Conservation (phyloP, 2,888 invertebrate genomes). For the Autographa gamma region DNA sequence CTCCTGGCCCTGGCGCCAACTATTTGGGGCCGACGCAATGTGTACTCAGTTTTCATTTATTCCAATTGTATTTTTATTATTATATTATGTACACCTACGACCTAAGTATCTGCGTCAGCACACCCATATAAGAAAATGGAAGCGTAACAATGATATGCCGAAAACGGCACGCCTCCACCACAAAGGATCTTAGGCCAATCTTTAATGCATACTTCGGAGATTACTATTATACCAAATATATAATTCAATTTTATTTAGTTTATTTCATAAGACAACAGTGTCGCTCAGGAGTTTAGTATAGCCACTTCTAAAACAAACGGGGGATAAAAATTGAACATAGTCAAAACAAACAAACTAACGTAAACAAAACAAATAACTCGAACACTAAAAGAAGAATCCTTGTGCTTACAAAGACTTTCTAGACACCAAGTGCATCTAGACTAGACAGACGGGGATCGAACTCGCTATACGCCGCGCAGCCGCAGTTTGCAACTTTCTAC, state of each 20-base stretch:
- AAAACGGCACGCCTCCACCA: not conserved
- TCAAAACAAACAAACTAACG: no score
- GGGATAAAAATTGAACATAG: no score
- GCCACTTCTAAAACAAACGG: no score
- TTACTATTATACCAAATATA: not conserved
- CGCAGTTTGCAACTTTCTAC: not conserved
- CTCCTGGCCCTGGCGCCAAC: no score
- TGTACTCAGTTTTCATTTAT: no score
- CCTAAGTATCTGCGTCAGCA: not conserved
- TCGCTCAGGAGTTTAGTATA: no score
- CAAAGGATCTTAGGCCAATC: conserved; percentile 1
- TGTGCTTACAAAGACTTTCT: not conserved
- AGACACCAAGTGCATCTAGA: not conserved
- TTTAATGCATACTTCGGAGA: not conserved
- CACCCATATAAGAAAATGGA: not conserved
- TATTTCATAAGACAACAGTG: no score
- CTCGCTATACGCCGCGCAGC: not conserved
- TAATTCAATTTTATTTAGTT: no score
- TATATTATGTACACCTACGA: not conserved
- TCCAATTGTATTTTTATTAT: no score
- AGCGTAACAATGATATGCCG: conserved; percentile 2
- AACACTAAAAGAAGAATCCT: no score
- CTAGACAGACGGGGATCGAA: not conserved
- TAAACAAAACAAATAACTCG: no score
- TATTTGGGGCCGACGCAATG: no score